Evolutionary conservation across 1,140 invertebrate genomes (phyloP).

Genomic region (Dinoponera quadriceps): DNA sequence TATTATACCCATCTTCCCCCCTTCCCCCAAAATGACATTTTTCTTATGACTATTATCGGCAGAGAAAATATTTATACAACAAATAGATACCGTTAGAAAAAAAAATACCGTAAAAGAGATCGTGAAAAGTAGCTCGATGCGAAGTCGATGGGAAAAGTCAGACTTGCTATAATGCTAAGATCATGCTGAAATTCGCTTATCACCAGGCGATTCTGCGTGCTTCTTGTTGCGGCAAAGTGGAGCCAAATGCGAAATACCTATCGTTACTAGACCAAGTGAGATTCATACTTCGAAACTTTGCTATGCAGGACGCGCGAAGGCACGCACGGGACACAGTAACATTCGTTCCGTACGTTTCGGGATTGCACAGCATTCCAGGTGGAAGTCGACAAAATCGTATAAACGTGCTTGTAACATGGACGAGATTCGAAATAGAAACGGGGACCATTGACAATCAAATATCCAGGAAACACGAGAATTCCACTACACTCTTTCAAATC

Average conservation of each 20-base stretch:
- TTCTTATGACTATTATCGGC: neutral
- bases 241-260: slow-evolving; percentile 13
- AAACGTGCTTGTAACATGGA: slow-evolving; percentile 30
- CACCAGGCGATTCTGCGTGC: neutral
- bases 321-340: slow-evolving; percentile 23
- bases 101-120: neutral
- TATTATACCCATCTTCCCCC: neutral
- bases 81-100: neutral
- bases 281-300: slow-evolving; percentile 34
- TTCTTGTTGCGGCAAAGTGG: neutral
- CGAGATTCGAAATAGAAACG: slow-evolving; percentile 32
- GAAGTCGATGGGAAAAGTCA: neutral
- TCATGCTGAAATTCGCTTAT: neutral
- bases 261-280: neutral
- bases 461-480: slow-evolving; percentile 8
- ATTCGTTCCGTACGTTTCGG: slow-evolving; percentile 33
- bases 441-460: slow-evolving; percentile 23
- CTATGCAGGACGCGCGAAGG: slow-evolving; percentile 14
- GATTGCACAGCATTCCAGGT: slow-evolving; percentile 39
- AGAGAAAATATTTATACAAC: neutral
- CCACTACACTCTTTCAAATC: neutral
- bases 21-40: too few species aligned
- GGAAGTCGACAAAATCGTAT: slow-evolving; percentile 46
- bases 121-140: neutral
- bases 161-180: neutral